phyloP scores from a whole-genome alignment of 1,140 invertebrate genomes.

The Anastrepha obliqua region DNA sequence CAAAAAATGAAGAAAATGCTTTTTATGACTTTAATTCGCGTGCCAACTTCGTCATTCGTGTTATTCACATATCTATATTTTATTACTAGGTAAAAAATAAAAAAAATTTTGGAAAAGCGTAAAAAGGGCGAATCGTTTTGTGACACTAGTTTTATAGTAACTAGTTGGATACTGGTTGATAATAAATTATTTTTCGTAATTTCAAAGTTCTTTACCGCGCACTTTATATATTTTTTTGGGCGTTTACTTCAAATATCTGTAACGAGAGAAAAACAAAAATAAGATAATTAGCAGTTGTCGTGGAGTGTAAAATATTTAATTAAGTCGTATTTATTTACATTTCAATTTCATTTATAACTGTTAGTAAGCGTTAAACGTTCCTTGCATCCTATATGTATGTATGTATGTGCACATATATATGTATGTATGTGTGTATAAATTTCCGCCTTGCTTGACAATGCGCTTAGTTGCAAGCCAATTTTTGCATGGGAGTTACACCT shows the following conservation, averaged over 20 bases:
- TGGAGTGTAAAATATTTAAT: neutral
- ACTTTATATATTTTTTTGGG: neutral
- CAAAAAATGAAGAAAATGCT: neutral
- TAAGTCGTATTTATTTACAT: neutral
- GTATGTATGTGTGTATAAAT: neutral
- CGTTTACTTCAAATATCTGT: slow-evolving; percentile 20
- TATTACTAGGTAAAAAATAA: neutral
- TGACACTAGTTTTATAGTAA: neutral
- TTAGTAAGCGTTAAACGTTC: neutral
- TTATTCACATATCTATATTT: slow-evolving; percentile 8
- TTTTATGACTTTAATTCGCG: neutral
- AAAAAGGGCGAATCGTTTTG: neutral
- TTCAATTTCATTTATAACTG: too few relatives aligned
- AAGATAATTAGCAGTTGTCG: neutral
- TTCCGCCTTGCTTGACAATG: neutral
- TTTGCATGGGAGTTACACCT: neutral
- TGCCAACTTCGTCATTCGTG: neutral
- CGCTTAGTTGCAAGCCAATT: neutral
- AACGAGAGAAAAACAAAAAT: neutral
- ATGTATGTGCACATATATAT: neutral
- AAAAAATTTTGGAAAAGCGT: neutral
- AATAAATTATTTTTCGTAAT: slow-evolving; percentile 9
- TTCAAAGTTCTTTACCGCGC: neutral
- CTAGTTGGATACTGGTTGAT: neutral
- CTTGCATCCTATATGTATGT: neutral